Conservation (phyloP, 2,888 invertebrate genomes). For the Microplitis manilae region DNA sequence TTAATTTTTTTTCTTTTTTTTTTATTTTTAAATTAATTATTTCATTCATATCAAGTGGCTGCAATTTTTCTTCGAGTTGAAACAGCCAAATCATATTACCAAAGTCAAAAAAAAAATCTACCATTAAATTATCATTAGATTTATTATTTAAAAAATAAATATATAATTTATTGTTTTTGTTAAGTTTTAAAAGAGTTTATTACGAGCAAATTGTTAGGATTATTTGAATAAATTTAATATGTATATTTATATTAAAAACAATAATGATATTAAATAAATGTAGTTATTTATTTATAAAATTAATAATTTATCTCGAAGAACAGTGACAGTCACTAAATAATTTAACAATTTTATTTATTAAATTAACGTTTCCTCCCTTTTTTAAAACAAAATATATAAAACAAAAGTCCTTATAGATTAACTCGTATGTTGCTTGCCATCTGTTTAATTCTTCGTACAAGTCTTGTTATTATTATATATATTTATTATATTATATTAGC, state of each 20-base stretch:
- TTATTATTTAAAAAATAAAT: not conserved
- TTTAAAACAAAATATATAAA: slow-evolving; percentile 48
- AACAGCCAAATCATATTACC: slow-evolving; percentile 9
- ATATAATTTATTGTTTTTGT: slow-evolving; percentile 12
- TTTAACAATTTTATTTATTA: slow-evolving; percentile 28
- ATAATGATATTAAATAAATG: not conserved
- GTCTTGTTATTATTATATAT: slow-evolving; percentile 59
- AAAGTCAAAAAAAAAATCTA: not conserved
- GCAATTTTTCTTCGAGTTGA: slow-evolving; percentile 55
- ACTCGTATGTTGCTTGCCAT: slow-evolving; percentile 71
- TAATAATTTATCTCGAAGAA: slow-evolving; percentile 52
- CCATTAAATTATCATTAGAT: not conserved
- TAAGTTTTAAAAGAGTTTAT: slow-evolving; percentile 9
- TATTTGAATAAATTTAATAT: slow-evolving; percentile 9
- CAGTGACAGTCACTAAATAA: slow-evolving; percentile 57
- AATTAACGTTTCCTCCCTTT: slow-evolving; percentile 53
- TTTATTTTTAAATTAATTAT: slow-evolving; percentile 9
- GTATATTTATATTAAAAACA: not conserved
- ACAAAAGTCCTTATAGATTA: slow-evolving; percentile 61
- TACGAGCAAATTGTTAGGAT: not conserved
- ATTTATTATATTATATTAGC: slow-evolving; percentile 55
- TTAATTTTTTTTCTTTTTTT: slow-evolving; percentile 20
- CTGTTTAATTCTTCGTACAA: slow-evolving; percentile 69
- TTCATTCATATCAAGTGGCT: slow-evolving; percentile 49
- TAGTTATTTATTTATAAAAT: not conserved